phyloP scores from a whole-genome alignment of 2,113 vertebrate species.

The Tachuris rubrigastra region DNA sequence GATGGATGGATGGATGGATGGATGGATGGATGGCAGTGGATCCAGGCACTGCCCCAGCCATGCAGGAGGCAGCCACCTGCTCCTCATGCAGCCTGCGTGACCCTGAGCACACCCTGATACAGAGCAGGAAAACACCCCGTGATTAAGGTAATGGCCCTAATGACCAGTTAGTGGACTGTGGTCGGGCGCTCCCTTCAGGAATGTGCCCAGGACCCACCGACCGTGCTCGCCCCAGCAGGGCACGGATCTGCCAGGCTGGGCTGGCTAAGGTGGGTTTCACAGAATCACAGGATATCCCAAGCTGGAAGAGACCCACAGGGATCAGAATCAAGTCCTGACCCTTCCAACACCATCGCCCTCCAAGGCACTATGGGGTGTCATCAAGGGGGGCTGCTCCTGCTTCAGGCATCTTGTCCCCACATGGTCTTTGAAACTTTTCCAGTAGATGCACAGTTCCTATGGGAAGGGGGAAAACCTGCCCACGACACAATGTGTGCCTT shows the following conservation, averaged over 20 bases:
- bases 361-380: accelerated
- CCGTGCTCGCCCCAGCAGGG: accelerated
- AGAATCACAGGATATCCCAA: background rate
- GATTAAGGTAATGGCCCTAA: constrained; percentile 24
- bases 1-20: background rate
- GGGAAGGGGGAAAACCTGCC: background rate
- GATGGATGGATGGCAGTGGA: background rate
- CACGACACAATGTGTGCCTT: accelerated
- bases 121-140: background rate
- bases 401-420: background rate
- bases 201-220: background rate
- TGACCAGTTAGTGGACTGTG: background rate
- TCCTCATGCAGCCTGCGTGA: background rate
- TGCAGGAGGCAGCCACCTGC: background rate
- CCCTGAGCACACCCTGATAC: background rate
- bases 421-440: accelerated
- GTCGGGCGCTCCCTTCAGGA: background rate
- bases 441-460: accelerated
- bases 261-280: accelerated
- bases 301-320: background rate
- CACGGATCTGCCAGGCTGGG: background rate
- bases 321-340: background rate
- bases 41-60: constrained; percentile 2
- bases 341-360: background rate
- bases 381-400: accelerated